A percentile compares a stretch with the other conserved stretches of the same genome.
Evolutionary conservation across 2,797 vertebrate genomes (phyloP).

Genomic region (Buphagus erythrorhynchus): DNA sequence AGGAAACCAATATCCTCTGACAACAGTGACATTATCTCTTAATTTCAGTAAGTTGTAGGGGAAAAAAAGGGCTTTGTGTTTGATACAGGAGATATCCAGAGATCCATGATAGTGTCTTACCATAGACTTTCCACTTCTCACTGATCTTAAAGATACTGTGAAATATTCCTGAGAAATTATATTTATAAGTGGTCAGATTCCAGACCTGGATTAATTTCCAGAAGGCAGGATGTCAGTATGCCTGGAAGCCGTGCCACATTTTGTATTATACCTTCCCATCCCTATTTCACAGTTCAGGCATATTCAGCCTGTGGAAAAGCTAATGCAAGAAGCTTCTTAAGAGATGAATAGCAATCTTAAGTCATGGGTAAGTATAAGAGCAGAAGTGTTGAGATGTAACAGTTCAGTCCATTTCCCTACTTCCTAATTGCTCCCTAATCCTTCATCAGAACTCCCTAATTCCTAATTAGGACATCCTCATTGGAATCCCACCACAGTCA

Average conservation of each 20-base stretch:
- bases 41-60: background rate
- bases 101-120: background rate
- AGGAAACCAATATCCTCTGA: constrained; percentile 8
- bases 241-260: background rate
- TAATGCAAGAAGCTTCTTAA: constrained; percentile 41
- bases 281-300: background rate
- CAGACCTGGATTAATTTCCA: background rate
- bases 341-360: constrained; percentile 44
- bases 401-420: background rate
- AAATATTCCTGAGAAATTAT: background rate
- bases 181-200: background rate
- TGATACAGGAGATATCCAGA: background rate
- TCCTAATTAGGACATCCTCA: constrained; percentile 6
- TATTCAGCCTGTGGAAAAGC: constrained; percentile 11
- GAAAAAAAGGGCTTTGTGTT: background rate
- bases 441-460: background rate
- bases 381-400: background rate
- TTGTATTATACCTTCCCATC: background rate
- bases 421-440: constrained; percentile 12
- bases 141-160: background rate
- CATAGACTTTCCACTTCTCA: background rate
- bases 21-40: constrained; percentile 26
- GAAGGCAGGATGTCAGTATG: background rate
- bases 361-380: background rate
- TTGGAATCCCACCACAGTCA: background rate